Percentiles rank a stretch among this genome's conserved stretches.
phyloP scores from a whole-genome alignment of 2,888 invertebrate species.

The Leucoma salicis region DNA sequence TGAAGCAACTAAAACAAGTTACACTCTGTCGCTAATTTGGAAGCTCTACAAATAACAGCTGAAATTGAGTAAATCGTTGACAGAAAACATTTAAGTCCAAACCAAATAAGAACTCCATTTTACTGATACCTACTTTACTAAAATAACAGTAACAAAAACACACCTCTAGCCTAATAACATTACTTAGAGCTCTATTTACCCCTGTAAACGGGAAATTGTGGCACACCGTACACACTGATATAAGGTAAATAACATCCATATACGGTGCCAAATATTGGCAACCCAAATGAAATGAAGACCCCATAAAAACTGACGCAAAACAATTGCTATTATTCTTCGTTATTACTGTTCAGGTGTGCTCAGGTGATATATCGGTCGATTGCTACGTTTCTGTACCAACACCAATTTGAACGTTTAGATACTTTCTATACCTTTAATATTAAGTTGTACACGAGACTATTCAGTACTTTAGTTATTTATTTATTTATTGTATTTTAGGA shows the following conservation, averaged over 20 bases:
- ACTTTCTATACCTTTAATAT: neutral
- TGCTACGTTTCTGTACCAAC: slow-evolving; percentile 61
- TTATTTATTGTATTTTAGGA: too few relatives aligned
- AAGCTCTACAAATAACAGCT: too few relatives aligned
- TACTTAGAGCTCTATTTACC: slow-evolving; percentile 16
- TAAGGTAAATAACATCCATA: slow-evolving; percentile 24
- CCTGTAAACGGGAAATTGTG: slow-evolving; percentile 18
- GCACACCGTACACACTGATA: slow-evolving; percentile 15
- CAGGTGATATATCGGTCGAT: slow-evolving; percentile 67
- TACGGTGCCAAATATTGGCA: slow-evolving; percentile 31
- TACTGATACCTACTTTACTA: too few relatives aligned
- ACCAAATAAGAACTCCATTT: too few relatives aligned
- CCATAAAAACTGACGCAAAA: slow-evolving; percentile 71
- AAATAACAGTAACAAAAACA: neutral
- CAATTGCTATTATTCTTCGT: slow-evolving; percentile 74
- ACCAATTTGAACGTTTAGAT: slow-evolving; percentile 48
- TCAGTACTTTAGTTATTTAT: too few relatives aligned
- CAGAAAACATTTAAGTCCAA: too few relatives aligned
- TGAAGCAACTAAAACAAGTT: too few relatives aligned
- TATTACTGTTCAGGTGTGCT: slow-evolving; percentile 76
- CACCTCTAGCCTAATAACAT: slow-evolving; percentile 5
- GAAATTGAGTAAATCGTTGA: too few relatives aligned
- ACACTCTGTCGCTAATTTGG: too few relatives aligned
- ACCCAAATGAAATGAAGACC: slow-evolving; percentile 57
- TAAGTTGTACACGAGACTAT: too few relatives aligned